Base-by-base conservation (phyloP, 2,888 invertebrate species). In the Phania funesta region DNA sequence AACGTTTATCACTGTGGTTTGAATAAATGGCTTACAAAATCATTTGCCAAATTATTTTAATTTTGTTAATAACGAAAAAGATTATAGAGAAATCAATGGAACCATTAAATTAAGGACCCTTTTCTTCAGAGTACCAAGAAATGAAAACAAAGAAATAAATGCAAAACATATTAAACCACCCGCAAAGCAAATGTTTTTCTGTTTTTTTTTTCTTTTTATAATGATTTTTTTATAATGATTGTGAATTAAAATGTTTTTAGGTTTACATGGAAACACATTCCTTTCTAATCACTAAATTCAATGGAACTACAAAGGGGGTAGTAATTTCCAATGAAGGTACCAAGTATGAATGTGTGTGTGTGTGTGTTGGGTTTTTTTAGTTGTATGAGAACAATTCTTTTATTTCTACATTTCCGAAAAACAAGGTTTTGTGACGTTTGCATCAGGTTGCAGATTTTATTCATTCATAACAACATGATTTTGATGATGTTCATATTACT, bases 1-100 rank as follows among this genome's bases (percentile, higher is more conserved):
- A 77, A 64, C 52, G 38, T 68, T 80, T 80, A 80, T 70, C 80
- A 38, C 77, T 54, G 81, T 73, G 50, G 41, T 67, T 77, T 13
- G 18, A 16, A 48, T 56, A 24, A 56, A 46, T 65, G 9, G 11
- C 20, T 20, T 32, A 32, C n/a, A 26, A 68, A 56, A 58, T 46
- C 9, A 8, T 24, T 70, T 50, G 58, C 52, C 80, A 80, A 76
- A 62, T 80, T 62, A 67, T 58, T 48, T 54, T 60, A 62, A 67
- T 75, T 71, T 60, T 18, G 24, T 50, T 38, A n/a, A 32, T 29
- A 54, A 38, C 62, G 60, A 22, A 32, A 29, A 46, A 22, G 2
- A 16, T 18, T 74, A 50, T 9, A 44, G 41, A 71, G 11, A 16
- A 38, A 35, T 77, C 50, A 73, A 58, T 65, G 54, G 24, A 71